Evolutionary conservation across 2,797 vertebrate species (phyloP), one percentile per base, ranked within the genome.

Genomic region (Chanos chanos): DNA sequence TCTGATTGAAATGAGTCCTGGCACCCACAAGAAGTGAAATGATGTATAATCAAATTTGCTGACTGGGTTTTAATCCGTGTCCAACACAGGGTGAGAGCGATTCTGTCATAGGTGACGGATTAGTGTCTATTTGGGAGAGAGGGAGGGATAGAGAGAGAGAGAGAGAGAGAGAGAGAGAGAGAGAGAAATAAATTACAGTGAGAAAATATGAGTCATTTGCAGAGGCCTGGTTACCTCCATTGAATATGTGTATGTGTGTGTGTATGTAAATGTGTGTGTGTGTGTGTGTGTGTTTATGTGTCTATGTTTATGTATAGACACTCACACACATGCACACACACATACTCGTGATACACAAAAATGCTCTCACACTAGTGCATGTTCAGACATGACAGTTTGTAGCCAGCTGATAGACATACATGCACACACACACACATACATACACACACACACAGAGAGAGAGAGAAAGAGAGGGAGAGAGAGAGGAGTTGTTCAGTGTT

Each of bases 401-500:
- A n/a, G n/a, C n/a, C n/a, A n/a, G n/a, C n/a, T n/a, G n/a, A n/a
- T n/a, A n/a, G n/a, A n/a, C n/a, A n/a, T n/a, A n/a, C n/a, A n/a
- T n/a, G n/a, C 24, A 21, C 36, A 27, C 31, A 43, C 40, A 37
- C 15, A 52, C 39, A 24, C 44, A 45, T 16, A 45, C 25, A 34
- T 30, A 21, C 33, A 16, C 50, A 52, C 34, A 24, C 13, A 15
- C 19, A 39, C n/a, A 13, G 4, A 19, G 16, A 18, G 27, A 34
- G 28, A 7, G 7, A 31, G 16, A 39, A 33, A 47, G 37, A 60
- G 15, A 66, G 63, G 25, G 31, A 48, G 50, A 16, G 33, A 39
- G 36, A n/a, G n/a, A 52, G 55, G 47, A 27, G 80, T 72, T 77
- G 73, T 78, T 77, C 77, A 76, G 70, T 79, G 77, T 81, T 81